Conservation (phyloP, 2,888 invertebrate species). For the Chironomus riparius region DNA sequence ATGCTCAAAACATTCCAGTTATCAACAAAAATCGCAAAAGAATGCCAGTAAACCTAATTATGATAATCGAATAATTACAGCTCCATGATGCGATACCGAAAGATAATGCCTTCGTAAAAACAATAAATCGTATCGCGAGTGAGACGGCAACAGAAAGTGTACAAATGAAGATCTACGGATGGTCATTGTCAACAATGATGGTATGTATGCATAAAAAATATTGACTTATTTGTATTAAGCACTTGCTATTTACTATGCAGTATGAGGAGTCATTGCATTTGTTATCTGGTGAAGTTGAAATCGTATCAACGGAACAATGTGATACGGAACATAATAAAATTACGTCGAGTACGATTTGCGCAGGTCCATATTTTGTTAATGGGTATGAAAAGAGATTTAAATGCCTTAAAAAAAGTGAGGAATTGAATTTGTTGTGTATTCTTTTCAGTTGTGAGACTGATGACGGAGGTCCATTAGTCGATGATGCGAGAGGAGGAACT, state of each 20-base stretch:
- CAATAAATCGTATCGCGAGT: background rate
- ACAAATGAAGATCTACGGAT: background rate
- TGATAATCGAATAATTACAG: background rate
- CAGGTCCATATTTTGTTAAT: slow-evolving; percentile 13
- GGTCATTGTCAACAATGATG: background rate
- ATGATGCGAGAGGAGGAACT: background rate
- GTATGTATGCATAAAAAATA: no score
- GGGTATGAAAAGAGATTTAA: background rate
- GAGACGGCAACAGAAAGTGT: background rate
- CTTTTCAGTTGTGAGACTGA: background rate
- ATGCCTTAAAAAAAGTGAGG: background rate
- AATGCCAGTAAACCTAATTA: no score
- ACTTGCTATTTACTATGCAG: background rate
- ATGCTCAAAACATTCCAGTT: no score
- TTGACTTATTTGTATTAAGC: no score
- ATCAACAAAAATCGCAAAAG: no score
- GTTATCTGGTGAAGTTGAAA: background rate
- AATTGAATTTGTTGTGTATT: background rate
- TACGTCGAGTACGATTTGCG: slow-evolving; percentile 9
- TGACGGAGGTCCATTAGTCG: slow-evolving; percentile 10
- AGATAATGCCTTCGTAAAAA: background rate
- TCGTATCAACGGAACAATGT: background rate
- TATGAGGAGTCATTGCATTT: background rate
- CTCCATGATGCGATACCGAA: background rate
- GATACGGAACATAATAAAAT: background rate